A percentile compares a stretch with the other conserved stretches of the same genome.
Evolutionary conservation across 2,797 vertebrate species (phyloP).

Genomic region (Nasua narica): DNA sequence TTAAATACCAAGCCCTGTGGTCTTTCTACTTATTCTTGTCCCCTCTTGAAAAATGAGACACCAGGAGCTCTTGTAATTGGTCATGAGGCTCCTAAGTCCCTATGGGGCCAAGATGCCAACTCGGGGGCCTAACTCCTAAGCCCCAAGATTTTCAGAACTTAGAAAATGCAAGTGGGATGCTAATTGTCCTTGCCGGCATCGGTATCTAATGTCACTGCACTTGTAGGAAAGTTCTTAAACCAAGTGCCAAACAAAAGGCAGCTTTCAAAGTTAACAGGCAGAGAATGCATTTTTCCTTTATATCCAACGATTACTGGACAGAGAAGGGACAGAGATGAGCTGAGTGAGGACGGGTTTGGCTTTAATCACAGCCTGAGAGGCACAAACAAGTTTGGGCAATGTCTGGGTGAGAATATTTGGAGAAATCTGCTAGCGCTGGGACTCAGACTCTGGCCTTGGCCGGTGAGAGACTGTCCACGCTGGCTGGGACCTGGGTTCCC

Average conservation of each 20-base stretch:
- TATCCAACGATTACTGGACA: too few relatives aligned
- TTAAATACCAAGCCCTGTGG: background rate
- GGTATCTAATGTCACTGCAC: background rate
- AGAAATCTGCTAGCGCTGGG: background rate
- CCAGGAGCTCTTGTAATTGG: background rate
- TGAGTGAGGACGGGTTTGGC: background rate
- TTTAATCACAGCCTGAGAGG: background rate
- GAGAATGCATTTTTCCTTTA: background rate
- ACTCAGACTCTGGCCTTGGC: background rate
- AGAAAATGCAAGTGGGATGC: background rate
- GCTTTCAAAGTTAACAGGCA: background rate
- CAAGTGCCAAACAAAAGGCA: background rate
- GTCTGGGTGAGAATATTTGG: too few relatives aligned
- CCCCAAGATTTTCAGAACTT: background rate
- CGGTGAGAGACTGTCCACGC: background rate
- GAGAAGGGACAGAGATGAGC: background rate
- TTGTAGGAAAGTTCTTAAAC: background rate
- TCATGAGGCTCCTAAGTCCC: background rate
- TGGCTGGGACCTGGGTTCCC: background rate
- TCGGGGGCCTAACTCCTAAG: background rate
- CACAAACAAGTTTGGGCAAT: background rate
- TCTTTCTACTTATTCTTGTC: background rate
- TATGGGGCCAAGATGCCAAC: background rate
- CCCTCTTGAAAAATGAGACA: background rate
- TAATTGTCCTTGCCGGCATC: too few relatives aligned